Conservation (phyloP, 1,140 invertebrate species). For the Nixonia krombeini region DNA sequence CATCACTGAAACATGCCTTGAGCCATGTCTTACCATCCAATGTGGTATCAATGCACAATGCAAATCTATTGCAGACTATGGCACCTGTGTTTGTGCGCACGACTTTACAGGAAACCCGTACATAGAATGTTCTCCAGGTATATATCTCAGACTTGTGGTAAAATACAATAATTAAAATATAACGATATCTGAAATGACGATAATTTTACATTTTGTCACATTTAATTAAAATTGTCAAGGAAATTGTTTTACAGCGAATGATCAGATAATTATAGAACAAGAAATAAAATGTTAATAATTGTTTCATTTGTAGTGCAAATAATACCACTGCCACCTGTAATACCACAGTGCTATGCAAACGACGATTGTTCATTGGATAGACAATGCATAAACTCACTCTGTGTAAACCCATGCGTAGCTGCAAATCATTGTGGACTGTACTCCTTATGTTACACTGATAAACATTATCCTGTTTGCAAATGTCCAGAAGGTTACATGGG, state of each 20-base stretch:
- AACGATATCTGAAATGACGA: too few species aligned
- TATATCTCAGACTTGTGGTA: constrained; percentile 15
- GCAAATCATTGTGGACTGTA: constrained; percentile 80
- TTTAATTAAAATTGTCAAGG: too few species aligned
- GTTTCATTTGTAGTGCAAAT: constrained; percentile 72
- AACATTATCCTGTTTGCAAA: constrained; percentile 82
- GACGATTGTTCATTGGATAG: constrained; percentile 82
- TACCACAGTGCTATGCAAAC: constrained; percentile 81
- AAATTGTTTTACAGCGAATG: too few species aligned
- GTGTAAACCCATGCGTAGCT: constrained; percentile 82
- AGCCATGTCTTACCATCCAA: constrained; percentile 81
- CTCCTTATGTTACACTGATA: constrained; percentile 83
- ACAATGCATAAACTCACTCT: constrained; percentile 82
- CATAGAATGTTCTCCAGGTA: constrained; percentile 82
- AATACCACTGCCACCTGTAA: constrained; percentile 64
- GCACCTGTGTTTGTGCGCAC: constrained; percentile 82
- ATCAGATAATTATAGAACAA: too few species aligned
- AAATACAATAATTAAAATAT: neutral
- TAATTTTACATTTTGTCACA: too few species aligned
- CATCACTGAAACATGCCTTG: constrained; percentile 80
- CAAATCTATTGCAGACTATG: constrained; percentile 80
- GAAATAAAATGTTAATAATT: too few species aligned
- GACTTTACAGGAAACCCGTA: constrained; percentile 88
- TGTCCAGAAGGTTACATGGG: constrained; percentile 85
- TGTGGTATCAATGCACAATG: constrained; percentile 91